Evolutionary conservation across 2,113 vertebrate species (phyloP), one percentile per base, ranked within the genome.

Genomic region (Monarcha castaneiventris): DNA sequence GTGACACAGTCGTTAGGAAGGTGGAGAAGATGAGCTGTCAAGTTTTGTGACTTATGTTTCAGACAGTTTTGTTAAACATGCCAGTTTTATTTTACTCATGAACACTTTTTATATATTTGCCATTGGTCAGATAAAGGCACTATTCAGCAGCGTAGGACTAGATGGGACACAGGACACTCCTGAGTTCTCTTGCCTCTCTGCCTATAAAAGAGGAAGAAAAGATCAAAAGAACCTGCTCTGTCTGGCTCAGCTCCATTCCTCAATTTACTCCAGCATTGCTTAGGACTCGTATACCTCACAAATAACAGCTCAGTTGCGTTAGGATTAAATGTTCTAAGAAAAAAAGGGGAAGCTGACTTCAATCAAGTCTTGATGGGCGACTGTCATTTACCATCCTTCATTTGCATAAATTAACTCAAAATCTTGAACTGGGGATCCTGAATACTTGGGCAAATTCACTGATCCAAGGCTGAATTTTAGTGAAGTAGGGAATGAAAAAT

Each of bases 11-110:
- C 16, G 30, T 89, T 77, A 85, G 87, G 68, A 85, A 76, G 46
- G 78, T 56, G 35, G 56, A 83, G 68, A 92, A 89, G 90, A 96
- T 83, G 78, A 90, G 75, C 71, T 95, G 93, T 77, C 95, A 96
- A 51, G 76, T 93, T 93, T 82, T 96, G 79, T 93, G 79, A 91
- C 82, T 87, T 92, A 75, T 14, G 44, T 81, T 94, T 87, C 82
- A 95, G 66, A 59, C 35, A 76, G 32, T 63, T 84, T 48, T 6
- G 15, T 86, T 91, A 95, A 93, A 90, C 8, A 9, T 7, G 51
- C 30, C 26, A 6, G 39, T 58, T 37, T 33, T 29, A 5, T 15
- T 49, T 55, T 76, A 77, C 73, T 68, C 16, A 79, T 26, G 29
- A 83, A 51, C 41, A 64, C 21, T 37, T 62, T 89, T 75, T 54